phyloP scores from a whole-genome alignment of 35 echinoderm and acorn worm genomes.

The Apostichopus californicus region DNA sequence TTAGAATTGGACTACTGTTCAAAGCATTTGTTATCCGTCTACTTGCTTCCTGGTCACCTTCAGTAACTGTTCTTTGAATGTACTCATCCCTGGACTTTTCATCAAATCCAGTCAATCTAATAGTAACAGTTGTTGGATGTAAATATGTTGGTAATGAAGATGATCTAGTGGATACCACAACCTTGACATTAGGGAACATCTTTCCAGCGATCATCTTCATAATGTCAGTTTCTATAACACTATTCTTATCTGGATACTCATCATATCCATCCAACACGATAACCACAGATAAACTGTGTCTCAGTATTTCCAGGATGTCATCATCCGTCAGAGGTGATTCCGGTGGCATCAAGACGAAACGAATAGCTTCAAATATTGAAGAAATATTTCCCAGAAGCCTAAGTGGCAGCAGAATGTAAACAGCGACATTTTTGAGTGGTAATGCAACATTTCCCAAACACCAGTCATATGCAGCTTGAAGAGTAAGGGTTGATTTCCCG shows the following conservation, averaged over 20 bases:
- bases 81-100: not conserved
- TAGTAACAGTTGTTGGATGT: not conserved
- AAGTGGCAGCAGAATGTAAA: not conserved
- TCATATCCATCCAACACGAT: not conserved
- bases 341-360: not conserved
- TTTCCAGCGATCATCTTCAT: not conserved
- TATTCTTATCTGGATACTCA: not conserved
- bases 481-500: not conserved
- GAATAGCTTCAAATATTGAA: not conserved
- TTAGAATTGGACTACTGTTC: not conserved
- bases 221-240: not conserved
- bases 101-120: conserved; percentile 23
- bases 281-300: not conserved
- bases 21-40: not conserved
- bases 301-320: not conserved
- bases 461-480: not conserved
- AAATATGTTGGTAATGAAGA: not conserved
- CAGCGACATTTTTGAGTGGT: not conserved
- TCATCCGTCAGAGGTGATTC: not conserved
- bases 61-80: not conserved
- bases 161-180: conserved; percentile 1
- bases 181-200: not conserved
- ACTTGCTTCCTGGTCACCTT: not conserved
- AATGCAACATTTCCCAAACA: not conserved
- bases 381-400: not conserved